phyloP scores from a whole-genome alignment of 2,797 vertebrate genomes.

The Poeciliopsis paucimaculata region DNA sequence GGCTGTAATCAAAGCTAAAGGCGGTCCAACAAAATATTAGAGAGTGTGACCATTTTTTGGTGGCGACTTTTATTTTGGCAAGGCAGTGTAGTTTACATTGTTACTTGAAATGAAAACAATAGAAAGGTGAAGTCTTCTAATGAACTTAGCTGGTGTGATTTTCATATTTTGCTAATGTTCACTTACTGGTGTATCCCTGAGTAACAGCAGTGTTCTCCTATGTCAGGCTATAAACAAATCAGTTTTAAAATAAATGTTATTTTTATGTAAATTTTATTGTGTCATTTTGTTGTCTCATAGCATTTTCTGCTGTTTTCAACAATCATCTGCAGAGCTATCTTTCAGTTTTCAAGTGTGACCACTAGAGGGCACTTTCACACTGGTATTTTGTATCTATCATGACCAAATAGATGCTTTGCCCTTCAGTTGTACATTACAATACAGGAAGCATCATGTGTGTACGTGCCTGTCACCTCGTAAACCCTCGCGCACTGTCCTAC shows the following conservation, averaged over 20 bases:
- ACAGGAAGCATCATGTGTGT: conserved; percentile 68
- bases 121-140: background rate
- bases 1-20: too few species aligned
- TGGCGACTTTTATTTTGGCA: too few species aligned
- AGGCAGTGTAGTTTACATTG: background rate
- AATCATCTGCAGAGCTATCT: background rate
- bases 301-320: background rate
- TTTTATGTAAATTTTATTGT: background rate
- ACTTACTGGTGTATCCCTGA: background rate
- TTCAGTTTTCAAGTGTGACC: conserved; percentile 37
- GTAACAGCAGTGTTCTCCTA: background rate
- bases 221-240: conserved; percentile 36
- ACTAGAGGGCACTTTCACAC: conserved; percentile 44
- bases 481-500: conserved; percentile 30
- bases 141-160: background rate
- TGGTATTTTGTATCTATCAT: conserved; percentile 41
- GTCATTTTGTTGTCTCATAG: background rate
- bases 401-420: conserved; percentile 16
- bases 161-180: background rate
- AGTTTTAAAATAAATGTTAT: conserved; percentile 3
- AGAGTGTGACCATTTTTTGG: too few species aligned
- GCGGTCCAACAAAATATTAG: too few species aligned
- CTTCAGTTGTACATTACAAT: conserved; percentile 26
- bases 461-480: conserved; percentile 78
- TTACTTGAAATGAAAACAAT: background rate